phyloP scores from a whole-genome alignment of 2,888 invertebrate genomes.

The Amphiduros pacificus region DNA sequence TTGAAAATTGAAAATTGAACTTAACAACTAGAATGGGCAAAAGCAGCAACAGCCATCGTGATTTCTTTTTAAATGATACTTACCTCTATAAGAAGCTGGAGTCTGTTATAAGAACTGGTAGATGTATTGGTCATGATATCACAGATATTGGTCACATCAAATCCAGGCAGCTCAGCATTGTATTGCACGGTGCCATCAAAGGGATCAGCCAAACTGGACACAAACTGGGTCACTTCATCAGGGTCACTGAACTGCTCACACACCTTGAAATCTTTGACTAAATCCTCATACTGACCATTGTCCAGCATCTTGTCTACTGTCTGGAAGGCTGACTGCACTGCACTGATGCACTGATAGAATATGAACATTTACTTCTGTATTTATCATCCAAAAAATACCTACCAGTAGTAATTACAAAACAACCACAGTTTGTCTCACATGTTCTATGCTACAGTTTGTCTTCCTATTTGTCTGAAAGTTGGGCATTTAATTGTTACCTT shows the following conservation, averaged over 20 bases:
- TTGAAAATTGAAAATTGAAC: background rate
- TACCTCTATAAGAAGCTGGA: conserved; percentile 33
- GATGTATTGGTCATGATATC: conserved; percentile 28
- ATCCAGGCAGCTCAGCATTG: conserved; percentile 33
- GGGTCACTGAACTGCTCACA: conserved; percentile 31
- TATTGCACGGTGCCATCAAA: conserved; percentile 40
- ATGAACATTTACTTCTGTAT: no score
- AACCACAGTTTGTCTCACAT: no score
- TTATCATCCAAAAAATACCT: no score
- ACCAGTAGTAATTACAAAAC: no score
- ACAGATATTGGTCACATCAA: conserved; percentile 33
- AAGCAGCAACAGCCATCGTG: no score
- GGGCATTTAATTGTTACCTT: no score
- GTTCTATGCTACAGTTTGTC: no score
- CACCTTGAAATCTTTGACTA: conserved; percentile 36
- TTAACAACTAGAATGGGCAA: no score
- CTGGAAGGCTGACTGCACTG: conserved; percentile 33
- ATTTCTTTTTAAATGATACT: background rate
- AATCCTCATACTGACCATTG: conserved; percentile 21
- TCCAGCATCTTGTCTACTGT: conserved; percentile 32
- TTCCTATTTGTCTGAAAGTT: no score
- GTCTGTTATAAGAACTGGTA: conserved; percentile 32
- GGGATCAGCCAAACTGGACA: conserved; percentile 37
- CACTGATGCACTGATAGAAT: conserved; percentile 38
- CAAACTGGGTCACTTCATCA: conserved; percentile 34